phyloP scores from a whole-genome alignment of 2,113 vertebrate genomes.

The Diadophis punctatus region DNA sequence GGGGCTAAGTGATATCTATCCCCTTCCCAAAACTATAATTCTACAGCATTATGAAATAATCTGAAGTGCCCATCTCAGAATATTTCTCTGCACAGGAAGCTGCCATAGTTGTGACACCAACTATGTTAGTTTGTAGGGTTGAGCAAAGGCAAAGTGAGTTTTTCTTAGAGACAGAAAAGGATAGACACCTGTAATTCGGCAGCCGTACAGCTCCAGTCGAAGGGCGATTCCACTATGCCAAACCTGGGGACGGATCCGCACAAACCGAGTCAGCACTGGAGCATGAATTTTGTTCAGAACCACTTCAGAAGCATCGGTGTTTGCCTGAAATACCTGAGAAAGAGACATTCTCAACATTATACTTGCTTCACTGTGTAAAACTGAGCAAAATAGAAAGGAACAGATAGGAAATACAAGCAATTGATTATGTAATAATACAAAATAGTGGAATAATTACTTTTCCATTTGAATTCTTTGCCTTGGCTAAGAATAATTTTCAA shows the following conservation, averaged over 20 bases:
- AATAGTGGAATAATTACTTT: accelerated
- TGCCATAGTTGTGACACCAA: not conserved
- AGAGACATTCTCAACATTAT: not conserved
- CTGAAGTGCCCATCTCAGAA: too few relatives aligned
- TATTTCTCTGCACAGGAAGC: not conserved
- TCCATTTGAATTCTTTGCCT: not conserved
- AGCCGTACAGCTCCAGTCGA: constrained; percentile 93
- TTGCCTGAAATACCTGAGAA: constrained; percentile 88
- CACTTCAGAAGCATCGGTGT: constrained; percentile 85
- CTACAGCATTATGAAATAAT: not conserved
- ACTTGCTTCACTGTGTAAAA: not conserved
- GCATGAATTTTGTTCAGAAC: constrained; percentile 90
- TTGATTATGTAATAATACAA: not conserved
- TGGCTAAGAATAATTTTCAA: not conserved
- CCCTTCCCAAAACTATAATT: not conserved
- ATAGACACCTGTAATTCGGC: constrained; percentile 88
- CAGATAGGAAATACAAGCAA: not conserved
- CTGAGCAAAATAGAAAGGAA: not conserved
- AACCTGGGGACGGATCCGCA: constrained; percentile 88
- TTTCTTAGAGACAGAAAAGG: not conserved
- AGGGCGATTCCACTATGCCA: constrained; percentile 92
- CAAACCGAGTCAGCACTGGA: constrained; percentile 87
- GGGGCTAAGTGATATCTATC: not conserved
- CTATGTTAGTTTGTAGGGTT: not conserved
- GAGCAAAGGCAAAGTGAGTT: not conserved